Evolutionary conservation across 2,113 vertebrate species (phyloP).

Genomic region (Phaethornis superciliosus): DNA sequence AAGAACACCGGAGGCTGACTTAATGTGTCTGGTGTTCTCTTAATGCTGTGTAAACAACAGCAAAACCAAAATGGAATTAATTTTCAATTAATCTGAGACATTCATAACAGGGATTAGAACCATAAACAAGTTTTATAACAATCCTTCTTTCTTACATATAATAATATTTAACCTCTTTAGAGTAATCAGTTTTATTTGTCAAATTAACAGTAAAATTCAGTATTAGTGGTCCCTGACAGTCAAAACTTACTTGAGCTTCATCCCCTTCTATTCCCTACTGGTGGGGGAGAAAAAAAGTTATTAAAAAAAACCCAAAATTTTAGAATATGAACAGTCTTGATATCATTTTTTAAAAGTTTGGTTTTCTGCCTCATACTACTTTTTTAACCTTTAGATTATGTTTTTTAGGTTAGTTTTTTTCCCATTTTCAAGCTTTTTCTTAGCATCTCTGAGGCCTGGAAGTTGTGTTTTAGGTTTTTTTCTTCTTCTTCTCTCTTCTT

Average conservation of each 20-base stretch:
- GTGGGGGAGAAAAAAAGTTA: neutral
- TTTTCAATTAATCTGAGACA: neutral
- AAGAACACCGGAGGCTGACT: no score
- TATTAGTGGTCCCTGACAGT: neutral
- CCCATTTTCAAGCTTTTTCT: neutral
- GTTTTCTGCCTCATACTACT: neutral
- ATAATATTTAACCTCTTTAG: neutral
- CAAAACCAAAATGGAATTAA: neutral
- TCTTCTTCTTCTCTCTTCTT: no score
- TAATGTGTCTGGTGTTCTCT: neutral
- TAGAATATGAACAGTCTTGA: neutral
- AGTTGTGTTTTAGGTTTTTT: no score
- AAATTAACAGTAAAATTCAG: neutral
- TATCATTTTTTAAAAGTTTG: neutral
- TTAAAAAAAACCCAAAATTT: neutral
- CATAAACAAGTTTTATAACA: neutral
- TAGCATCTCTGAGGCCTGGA: neutral
- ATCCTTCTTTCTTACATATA: neutral
- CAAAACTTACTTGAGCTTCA: neutral
- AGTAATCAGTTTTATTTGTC: neutral
- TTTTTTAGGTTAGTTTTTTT: neutral
- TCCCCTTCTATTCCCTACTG: neutral
- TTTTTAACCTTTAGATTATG: neutral
- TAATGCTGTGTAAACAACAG: neutral
- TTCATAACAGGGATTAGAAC: neutral